These are phyloP conservation scores for Gallinago jamesoni DNA, from an alignment of 2,113 vertebrate genomes.

Conservation along the genomic window DNA sequence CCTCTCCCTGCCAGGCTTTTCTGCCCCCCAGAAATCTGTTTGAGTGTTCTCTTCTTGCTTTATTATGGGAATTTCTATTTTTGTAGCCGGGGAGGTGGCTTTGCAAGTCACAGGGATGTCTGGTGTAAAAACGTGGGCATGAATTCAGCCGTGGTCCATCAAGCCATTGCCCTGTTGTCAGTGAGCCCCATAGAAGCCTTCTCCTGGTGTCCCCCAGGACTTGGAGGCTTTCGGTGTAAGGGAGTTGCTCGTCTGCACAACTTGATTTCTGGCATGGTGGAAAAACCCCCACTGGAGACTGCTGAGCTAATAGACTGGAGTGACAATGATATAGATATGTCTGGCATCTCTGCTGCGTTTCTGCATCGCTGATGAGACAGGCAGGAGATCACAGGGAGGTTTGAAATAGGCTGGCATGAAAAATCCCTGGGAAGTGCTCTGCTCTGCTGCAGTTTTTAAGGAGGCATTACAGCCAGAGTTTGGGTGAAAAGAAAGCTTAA, in stretches of 20 bases:
- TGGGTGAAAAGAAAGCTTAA: not conserved
- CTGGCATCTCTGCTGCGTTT: not conserved
- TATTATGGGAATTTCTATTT: not conserved
- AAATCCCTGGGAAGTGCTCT: not conserved
- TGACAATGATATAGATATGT: not conserved
- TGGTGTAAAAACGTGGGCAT: not conserved
- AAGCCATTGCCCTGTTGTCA: not conserved
- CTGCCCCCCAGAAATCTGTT: not conserved
- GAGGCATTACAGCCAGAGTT: not conserved
- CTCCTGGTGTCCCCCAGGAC: not conserved
- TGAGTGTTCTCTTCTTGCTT: not conserved
- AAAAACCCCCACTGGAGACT: not conserved
- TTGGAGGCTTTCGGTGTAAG: not conserved
- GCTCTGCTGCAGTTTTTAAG: not conserved
- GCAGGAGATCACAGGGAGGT: not conserved
- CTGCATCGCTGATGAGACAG: not conserved
- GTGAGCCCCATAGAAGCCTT: not conserved
- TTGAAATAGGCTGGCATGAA: not conserved
- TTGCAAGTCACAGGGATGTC: not conserved
- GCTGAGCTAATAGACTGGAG: not conserved
- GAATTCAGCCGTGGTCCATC: rapidly evolving
- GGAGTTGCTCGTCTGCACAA: not conserved
- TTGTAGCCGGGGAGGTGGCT: not conserved
- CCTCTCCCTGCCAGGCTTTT: not conserved
- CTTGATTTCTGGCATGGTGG: not conserved